Conservation (phyloP, 2,888 invertebrate genomes). For the Drosophila nr. fundita region DNA sequence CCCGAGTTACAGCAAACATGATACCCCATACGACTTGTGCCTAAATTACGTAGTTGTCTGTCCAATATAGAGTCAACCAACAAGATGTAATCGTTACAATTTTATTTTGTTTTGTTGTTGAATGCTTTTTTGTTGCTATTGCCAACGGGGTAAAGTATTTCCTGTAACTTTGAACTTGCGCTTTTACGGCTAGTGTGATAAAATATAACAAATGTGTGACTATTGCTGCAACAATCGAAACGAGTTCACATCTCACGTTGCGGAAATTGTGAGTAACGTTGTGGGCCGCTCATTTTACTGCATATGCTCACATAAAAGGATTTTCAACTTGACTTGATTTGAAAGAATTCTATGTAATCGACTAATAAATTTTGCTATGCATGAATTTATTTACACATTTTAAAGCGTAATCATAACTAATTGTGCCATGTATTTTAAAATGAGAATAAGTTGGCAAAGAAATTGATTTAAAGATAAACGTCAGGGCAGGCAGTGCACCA, state of each 20-base stretch:
- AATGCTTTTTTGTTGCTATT: conserved; percentile 13
- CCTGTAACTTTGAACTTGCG: conserved; percentile 80
- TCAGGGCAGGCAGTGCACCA: neutral
- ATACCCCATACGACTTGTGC: conserved; percentile 27
- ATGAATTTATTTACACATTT: neutral
- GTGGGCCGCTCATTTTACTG: conserved; percentile 28
- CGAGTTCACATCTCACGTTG: conserved; percentile 68
- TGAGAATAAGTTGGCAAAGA: neutral
- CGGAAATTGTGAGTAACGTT: conserved; percentile 55
- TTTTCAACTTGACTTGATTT: neutral
- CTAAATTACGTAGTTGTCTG: conserved; percentile 50
- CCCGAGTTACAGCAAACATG: conserved; percentile 85
- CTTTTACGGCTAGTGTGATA: conserved; percentile 65
- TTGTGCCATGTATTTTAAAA: neutral
- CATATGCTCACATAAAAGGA: conserved; percentile 2
- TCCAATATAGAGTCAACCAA: conserved; percentile 60
- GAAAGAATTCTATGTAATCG: neutral
- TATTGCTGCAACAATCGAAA: conserved; percentile 64
- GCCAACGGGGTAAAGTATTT: conserved; percentile 45
- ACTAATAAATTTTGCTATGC: neutral
- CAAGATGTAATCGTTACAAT: conserved; percentile 56
- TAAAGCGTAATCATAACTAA: neutral
- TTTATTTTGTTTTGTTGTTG: conserved; percentile 30
- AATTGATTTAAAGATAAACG: neutral
- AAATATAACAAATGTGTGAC: conserved; percentile 42